These are phyloP conservation scores for Lysandra coridon DNA, from an alignment of 2,888 invertebrate species.

Conservation along the genomic window DNA sequence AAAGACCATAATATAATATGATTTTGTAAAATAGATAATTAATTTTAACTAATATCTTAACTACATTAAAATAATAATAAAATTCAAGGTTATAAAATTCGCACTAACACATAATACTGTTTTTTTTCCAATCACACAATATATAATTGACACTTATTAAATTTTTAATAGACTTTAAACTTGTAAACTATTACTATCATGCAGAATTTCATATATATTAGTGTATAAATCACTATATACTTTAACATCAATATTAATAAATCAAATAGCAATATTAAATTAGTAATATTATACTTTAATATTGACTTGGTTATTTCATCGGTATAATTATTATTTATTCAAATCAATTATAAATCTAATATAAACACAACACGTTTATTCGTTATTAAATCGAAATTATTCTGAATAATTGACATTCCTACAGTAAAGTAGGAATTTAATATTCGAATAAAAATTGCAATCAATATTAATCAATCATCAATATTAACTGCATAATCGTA, in stretches of 20 bases:
- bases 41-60: not conserved
- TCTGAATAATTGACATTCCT: constrained; percentile 11
- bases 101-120: constrained; percentile 29
- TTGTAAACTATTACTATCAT: not conserved
- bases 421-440: not conserved
- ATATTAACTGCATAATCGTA: not conserved
- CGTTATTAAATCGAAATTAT: constrained; percentile 8
- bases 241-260: not conserved
- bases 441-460: constrained; percentile 19
- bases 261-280: not conserved
- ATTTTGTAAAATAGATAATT: not conserved
- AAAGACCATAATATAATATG: not conserved
- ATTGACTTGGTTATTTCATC: not conserved
- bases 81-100: constrained; percentile 32
- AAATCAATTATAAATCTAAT: not conserved
- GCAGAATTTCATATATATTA: constrained; percentile 1
- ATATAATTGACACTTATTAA: constrained; percentile 23
- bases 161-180: not conserved
- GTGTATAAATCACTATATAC: not conserved
- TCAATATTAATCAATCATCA: not conserved
- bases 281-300: not conserved
- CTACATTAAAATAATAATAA: constrained; percentile 20
- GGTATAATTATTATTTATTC: not conserved
- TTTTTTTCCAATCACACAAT: constrained; percentile 25
- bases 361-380: constrained; percentile 17